These are phyloP conservation scores for Chionodraco myersi DNA, from an alignment of 2,113 vertebrate genomes.

Conservation along the genomic window DNA sequence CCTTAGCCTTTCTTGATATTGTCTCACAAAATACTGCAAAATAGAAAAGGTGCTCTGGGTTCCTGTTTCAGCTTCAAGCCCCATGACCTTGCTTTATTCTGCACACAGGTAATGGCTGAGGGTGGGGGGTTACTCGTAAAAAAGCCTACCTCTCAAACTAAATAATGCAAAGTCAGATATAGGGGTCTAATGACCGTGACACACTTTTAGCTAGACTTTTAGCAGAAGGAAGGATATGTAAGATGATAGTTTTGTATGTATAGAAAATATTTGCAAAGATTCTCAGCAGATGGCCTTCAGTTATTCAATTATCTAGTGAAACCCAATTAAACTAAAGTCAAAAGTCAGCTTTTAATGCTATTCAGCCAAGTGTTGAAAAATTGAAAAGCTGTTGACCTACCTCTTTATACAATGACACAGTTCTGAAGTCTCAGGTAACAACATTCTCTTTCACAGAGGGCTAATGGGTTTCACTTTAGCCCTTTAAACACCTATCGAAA, in stretches of 20 bases:
- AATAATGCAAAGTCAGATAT: slow-evolving; percentile 52
- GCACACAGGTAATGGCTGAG: slow-evolving; percentile 18
- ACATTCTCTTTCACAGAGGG: slow-evolving; percentile 17
- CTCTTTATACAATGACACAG: slow-evolving; percentile 1
- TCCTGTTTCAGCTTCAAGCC: slow-evolving; percentile 31
- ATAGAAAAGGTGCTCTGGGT: slow-evolving; percentile 15
- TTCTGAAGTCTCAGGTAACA: slow-evolving; percentile 8
- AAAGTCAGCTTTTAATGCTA: background rate
- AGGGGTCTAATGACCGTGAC: slow-evolving; percentile 12
- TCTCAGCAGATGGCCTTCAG: background rate
- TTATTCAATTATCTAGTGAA: background rate
- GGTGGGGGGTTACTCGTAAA: background rate
- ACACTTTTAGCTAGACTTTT: slow-evolving; percentile 30
- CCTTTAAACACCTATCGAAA: slow-evolving; percentile 2
- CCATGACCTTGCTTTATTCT: slow-evolving; percentile 10
- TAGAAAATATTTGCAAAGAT: background rate
- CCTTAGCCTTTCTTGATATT: slow-evolving; percentile 19
- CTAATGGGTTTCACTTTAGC: background rate
- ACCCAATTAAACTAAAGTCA: background rate
- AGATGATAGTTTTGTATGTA: slow-evolving; percentile 5
- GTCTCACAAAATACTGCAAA: slow-evolving; percentile 17
- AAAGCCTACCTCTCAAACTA: slow-evolving; percentile 20
- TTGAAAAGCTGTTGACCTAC: slow-evolving; percentile 17
- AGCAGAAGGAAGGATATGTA: background rate
- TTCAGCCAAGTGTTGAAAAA: background rate